Conservation (phyloP, 2,797 vertebrate genomes). For the Pogoniulus pusillus region DNA sequence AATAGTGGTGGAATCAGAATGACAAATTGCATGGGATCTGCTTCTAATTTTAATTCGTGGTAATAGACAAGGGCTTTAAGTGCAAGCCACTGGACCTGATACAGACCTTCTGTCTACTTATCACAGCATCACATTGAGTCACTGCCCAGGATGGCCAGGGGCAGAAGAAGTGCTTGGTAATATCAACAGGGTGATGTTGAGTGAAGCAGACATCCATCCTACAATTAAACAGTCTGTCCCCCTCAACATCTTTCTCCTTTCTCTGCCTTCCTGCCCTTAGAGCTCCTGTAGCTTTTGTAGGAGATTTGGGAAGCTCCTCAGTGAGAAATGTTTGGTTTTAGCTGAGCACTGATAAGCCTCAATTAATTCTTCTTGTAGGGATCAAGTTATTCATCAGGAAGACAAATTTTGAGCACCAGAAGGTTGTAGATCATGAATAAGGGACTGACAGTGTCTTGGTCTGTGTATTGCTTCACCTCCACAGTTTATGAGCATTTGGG, state of each 20-base stretch:
- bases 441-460: not conserved
- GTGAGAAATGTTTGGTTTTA: not conserved
- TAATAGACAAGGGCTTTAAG: not conserved
- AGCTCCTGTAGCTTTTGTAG: not conserved
- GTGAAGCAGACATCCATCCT: not conserved
- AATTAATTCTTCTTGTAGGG: not conserved
- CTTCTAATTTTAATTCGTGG: not conserved
- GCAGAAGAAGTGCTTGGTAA: not conserved
- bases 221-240: not conserved
- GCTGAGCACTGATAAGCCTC: not conserved
- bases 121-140: not conserved
- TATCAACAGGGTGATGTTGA: not conserved
- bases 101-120: not conserved
- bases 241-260: not conserved
- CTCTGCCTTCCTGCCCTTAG: not conserved
- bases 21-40: not conserved
- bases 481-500: not conserved
- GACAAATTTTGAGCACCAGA: not conserved
- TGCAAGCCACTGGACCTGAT: not conserved
- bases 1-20: not conserved
- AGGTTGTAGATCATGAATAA: not conserved
- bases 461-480: not conserved
- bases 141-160: not conserved
- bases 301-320: not conserved
- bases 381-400: not conserved